Conservation (phyloP, 2,888 invertebrate genomes). For the Apamea epomidion region DNA sequence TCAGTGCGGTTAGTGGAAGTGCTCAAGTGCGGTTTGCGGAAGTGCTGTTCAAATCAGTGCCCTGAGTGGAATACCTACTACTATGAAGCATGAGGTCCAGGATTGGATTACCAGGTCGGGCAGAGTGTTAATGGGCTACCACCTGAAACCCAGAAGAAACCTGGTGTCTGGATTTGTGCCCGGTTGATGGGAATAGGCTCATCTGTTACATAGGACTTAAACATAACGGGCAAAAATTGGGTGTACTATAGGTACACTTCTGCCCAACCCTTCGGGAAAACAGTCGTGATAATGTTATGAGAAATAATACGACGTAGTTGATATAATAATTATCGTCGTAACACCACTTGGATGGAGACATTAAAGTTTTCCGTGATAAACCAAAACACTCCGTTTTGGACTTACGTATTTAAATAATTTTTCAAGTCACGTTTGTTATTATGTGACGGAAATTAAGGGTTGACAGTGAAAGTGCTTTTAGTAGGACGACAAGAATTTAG, state of each 20-base stretch:
- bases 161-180: neutral
- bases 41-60: neutral
- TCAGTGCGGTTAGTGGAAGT: neutral
- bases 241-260: neutral
- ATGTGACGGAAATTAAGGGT: conserved; percentile 1
- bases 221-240: neutral
- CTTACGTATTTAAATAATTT: neutral
- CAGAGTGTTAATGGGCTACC: neutral
- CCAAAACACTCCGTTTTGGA: neutral
- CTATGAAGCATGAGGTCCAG: neutral
- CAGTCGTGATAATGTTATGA: neutral
- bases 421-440: conserved; percentile 2
- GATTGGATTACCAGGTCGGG: neutral
- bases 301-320: neutral
- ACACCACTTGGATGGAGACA: neutral
- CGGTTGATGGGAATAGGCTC: neutral
- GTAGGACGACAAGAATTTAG: neutral
- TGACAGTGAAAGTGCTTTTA: conserved; percentile 8
- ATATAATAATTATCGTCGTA: too few relatives aligned
- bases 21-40: neutral
- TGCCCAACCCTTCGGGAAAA: neutral
- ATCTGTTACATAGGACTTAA: neutral
- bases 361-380: neutral
- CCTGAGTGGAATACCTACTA: neutral
- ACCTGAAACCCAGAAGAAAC: neutral